Base-by-base conservation (phyloP, 30 jellyfish, hydroid and myxozoan species). In the Pelagia noctiluca region DNA sequence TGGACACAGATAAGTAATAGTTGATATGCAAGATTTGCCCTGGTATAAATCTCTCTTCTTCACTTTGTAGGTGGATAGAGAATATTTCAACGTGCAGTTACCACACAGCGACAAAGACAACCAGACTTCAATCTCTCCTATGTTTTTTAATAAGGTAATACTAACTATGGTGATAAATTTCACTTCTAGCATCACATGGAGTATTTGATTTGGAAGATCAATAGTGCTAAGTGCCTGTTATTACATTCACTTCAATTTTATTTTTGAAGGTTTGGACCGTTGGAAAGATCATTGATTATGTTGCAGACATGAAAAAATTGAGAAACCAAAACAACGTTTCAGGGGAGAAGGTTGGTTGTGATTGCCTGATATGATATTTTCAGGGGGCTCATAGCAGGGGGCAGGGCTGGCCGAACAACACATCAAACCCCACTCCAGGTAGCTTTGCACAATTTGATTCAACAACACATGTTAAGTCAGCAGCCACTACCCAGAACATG, bases 81-180 rank as follows among this genome's bases (percentile, higher is more conserved):
- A 61, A 5, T 82, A 82, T 54, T 82, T 82, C 80, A 82, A 60
- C 57, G 30, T 82, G 13, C 47, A 36, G 26, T 2, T 82, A 70
- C 86, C 76, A 52, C 28, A 63, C 19, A 21, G 23, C 2, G 82
- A 26, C 29, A 30, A 26, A 0, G 42, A 63, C 19, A 47, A 13
- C 21, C 77, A 42, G n/a, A n/a, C 57, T 42, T 8, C 16, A 11
- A 64, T 28, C 0, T 25, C n/a, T 33, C 92, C 92, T 7, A 53
- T 82, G 92, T 82, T 50, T 38, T 82, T 82, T 24, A 49, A 73
- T 46, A 82, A 82, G 71, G 92, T 82, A 37, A n/a, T n/a, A n/a
- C n/a, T n/a, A n/a, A n/a, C n/a, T n/a, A n/a, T n/a, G n/a, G n/a
- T n/a, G n/a, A n/a, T n/a, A n/a, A n/a, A n/a, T n/a, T n/a, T n/a